Conservation (phyloP, 2,797 vertebrate species). For the Clarias platycephalus region DNA sequence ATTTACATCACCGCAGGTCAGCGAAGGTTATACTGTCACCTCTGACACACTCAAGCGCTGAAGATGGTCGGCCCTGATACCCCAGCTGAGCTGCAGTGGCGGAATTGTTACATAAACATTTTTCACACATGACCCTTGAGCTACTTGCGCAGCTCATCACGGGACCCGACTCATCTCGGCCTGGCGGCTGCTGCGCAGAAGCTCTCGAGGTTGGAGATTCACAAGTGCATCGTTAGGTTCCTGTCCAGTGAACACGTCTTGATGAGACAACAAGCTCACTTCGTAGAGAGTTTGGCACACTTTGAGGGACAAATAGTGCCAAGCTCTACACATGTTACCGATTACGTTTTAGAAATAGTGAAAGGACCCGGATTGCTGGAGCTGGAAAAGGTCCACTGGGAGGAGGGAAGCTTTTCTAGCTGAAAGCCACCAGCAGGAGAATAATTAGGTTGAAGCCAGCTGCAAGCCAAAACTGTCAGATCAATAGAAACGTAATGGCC, state of each 20-base stretch:
- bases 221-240: not conserved
- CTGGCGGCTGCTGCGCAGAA: slow-evolving; percentile 25
- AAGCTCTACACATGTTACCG: slow-evolving; percentile 1
- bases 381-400: not conserved
- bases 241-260: not conserved
- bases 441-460: slow-evolving; percentile 31
- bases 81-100: slow-evolving; percentile 36
- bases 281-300: not conserved
- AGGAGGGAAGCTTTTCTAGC: not conserved
- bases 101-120: slow-evolving; percentile 64
- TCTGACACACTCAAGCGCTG: not conserved
- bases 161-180: slow-evolving; percentile 61
- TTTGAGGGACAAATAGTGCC: slow-evolving; percentile 16
- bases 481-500: slow-evolving; percentile 41
- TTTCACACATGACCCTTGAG: slow-evolving; percentile 51
- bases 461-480: slow-evolving; percentile 21
- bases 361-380: slow-evolving; percentile 11
- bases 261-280: not conserved
- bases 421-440: not conserved
- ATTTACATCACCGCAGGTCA: slow-evolving; percentile 17
- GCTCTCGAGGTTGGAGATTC: slow-evolving; percentile 23
- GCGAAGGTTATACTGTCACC: slow-evolving; percentile 37
- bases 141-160: slow-evolving; percentile 44
- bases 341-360: slow-evolving; percentile 13
- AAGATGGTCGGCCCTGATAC: slow-evolving; percentile 59